Conservation (phyloP, 2,888 invertebrate genomes). For the Ormyrus thymus region DNA sequence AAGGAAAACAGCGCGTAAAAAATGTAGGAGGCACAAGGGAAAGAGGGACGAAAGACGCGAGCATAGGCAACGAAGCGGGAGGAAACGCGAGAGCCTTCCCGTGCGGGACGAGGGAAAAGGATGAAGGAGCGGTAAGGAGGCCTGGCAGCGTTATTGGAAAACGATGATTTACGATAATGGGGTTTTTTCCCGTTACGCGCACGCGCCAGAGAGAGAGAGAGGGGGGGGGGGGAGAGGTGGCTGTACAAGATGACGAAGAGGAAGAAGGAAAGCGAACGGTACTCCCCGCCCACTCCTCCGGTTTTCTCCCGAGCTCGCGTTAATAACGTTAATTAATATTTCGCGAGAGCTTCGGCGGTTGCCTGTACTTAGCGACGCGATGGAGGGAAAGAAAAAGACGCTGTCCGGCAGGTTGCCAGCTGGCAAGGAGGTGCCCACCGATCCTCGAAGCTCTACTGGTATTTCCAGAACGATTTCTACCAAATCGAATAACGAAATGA, state of each 20-base stretch:
- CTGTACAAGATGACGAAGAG: too few species aligned
- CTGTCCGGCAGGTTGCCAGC: constrained; percentile 71
- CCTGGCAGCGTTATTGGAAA: constrained; percentile 77
- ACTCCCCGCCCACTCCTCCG: constrained; percentile 50
- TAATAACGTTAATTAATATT: constrained; percentile 81
- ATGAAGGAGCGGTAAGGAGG: constrained; percentile 66
- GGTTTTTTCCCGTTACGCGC: constrained; percentile 60
- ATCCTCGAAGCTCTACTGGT: too few species aligned
- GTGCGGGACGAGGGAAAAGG: constrained; percentile 20
- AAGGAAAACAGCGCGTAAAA: constrained; percentile 1
- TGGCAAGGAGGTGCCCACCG: constrained; percentile 61
- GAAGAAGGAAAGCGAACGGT: not conserved
- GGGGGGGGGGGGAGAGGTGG: not conserved
- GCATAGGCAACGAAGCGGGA: not conserved
- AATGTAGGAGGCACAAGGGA: not conserved
- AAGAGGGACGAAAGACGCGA: constrained; percentile 8
- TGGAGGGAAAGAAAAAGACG: constrained; percentile 50
- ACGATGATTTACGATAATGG: constrained; percentile 80
- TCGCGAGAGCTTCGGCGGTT: constrained; percentile 76
- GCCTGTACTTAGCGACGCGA: constrained; percentile 61
- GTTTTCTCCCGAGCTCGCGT: constrained; percentile 71
- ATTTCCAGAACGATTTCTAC: too few species aligned
- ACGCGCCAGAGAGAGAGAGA: not conserved
- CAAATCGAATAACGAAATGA: too few species aligned
- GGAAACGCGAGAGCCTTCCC: not conserved